Base-by-base conservation (phyloP, 2,113 vertebrate genomes). In the Amphilophus citrinellus region DNA sequence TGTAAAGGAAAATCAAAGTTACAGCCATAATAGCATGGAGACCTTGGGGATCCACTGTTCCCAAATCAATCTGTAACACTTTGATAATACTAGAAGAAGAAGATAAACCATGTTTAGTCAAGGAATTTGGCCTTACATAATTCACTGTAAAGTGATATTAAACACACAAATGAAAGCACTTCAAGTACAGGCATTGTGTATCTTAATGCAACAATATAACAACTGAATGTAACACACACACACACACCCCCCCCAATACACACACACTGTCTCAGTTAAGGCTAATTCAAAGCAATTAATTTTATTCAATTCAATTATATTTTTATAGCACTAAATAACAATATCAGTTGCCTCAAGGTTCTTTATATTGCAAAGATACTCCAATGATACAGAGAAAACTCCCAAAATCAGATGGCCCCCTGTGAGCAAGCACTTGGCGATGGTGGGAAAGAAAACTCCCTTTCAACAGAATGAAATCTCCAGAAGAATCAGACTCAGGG, bases 1-100 rank as follows among this genome's bases (percentile, higher is more conserved):
- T 81, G 63, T 82, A 89, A 85, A 92, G 63, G 87, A 65, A 88
- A 90, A 93, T 93, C 91, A 92, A 92, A 93, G 89, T 68, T 82
- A 27, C 37, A 83, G 76, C 53, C 22, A 80, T 85, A 83, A 88
- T 44, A 76, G 56, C 78, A 42, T 56, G 24, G 24, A 77, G 56
- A 84, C 83, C 83, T 84, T 7, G 58, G 87, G 90, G 89, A 91
- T 81, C 75, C 39, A 9, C 77, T 13, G 57, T 79, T 91, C 90
- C 85, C 89, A 86, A 37, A 88, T 82, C 85, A 79, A 77, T 88
- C 92, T 89, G 83, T 80, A 91, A 84, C 62, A 42, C 85, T 90
- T 88, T 87, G 88, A 87, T 89, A 87, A 85, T 37, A 18, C 42
- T 9, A 78, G 56, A 82, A 44, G 80, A 80, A 89, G 77, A 80